Percentiles rank a stretch among this genome's conserved stretches.
These are phyloP conservation scores for Hiodon alosoides DNA, from an alignment of 2,113 vertebrate species.

Conservation along the genomic window DNA sequence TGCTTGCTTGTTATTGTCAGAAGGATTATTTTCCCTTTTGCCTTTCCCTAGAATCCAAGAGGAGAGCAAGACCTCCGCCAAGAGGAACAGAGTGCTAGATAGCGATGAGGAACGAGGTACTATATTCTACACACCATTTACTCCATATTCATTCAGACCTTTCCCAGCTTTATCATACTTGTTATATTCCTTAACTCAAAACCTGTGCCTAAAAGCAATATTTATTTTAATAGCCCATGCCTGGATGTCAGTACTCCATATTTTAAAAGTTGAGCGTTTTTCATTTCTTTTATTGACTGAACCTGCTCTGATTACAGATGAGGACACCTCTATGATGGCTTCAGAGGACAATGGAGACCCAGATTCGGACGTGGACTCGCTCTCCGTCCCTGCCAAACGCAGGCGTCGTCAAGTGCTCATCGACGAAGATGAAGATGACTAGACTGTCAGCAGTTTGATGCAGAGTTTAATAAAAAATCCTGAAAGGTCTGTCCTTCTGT, in stretches of 20 bases:
- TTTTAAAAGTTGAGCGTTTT: not conserved
- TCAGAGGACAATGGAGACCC: conserved; percentile 23
- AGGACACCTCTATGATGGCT: conserved; percentile 20
- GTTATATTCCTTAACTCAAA: no score
- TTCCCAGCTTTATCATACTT: not conserved
- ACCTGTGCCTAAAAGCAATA: no score
- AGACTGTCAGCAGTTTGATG: not conserved
- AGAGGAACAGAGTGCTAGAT: conserved; percentile 66
- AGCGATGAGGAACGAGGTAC: conserved; percentile 61
- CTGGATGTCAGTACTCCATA: not conserved
- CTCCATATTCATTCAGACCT: not conserved
- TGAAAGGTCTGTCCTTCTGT: no score
- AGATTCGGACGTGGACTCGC: conserved; percentile 54
- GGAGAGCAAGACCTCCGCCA: conserved; percentile 36
- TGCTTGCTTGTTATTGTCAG: conserved; percentile 9
- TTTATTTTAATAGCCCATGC: no score
- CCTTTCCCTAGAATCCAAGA: conserved; percentile 29
- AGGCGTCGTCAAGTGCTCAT: conserved; percentile 67
- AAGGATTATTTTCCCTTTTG: conserved; percentile 9
- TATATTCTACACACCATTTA: not conserved
- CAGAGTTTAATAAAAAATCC: no score
- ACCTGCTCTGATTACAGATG: conserved; percentile 31
- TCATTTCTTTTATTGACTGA: not conserved
- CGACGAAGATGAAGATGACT: conserved; percentile 61
- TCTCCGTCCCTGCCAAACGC: conserved; percentile 59